Evolutionary conservation across 2,888 invertebrate species (phyloP).

Genomic region (Drosophila affinis): DNA sequence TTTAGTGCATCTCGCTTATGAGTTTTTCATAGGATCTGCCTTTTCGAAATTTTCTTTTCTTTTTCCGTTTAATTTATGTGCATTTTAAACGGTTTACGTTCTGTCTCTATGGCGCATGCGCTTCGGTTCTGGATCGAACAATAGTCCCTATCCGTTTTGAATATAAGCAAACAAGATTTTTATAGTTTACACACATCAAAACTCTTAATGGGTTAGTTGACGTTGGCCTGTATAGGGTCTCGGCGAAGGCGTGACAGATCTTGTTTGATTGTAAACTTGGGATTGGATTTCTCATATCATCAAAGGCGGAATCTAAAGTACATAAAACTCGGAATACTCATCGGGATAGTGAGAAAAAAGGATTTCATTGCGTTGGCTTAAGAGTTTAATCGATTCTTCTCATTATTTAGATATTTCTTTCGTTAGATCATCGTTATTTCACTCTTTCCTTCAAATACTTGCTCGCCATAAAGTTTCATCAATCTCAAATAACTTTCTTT

Average conservation of each 20-base stretch:
- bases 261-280: constrained; percentile 11
- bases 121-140: constrained; percentile 50
- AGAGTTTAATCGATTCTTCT: no score
- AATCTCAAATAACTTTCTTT: neutral
- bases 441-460: neutral
- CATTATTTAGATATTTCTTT: no score
- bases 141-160: constrained; percentile 26
- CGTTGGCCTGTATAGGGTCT: constrained; percentile 2
- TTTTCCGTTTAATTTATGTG: constrained; percentile 61
- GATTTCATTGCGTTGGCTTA: neutral
- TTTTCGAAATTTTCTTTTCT: constrained; percentile 37
- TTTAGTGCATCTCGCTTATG: constrained; percentile 34
- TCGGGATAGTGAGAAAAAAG: neutral
- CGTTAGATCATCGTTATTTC: no score
- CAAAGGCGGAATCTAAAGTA: constrained; percentile 36
- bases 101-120: constrained; percentile 63
- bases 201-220: constrained; percentile 32
- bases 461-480: neutral
- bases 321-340: neutral
- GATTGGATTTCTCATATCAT: constrained; percentile 17
- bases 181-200: constrained; percentile 55
- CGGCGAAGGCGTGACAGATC: constrained; percentile 13
- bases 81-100: constrained; percentile 48
- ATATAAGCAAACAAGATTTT: constrained; percentile 56
- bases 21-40: constrained; percentile 15